These are phyloP conservation scores for Macrosteles quadrilineatus DNA, from an alignment of 1,140 invertebrate species.

Conservation along the genomic window DNA sequence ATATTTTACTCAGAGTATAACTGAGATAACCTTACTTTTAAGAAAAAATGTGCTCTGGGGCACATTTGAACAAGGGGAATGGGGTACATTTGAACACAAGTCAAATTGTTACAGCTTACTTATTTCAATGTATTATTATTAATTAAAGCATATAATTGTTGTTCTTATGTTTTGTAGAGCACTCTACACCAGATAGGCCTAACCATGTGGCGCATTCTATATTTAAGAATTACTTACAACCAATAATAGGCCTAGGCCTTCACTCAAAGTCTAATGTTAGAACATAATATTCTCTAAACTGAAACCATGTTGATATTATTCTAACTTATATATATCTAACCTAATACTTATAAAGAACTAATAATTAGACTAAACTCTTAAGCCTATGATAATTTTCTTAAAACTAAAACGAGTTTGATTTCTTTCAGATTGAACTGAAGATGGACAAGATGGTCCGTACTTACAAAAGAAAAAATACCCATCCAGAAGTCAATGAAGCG, in stretches of 20 bases:
- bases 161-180: background rate
- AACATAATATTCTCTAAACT: too few species aligned
- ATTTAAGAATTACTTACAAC: background rate
- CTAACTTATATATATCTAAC: too few species aligned
- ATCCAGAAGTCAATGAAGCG: constrained; percentile 10
- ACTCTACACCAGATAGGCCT: too few species aligned
- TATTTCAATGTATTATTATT: background rate
- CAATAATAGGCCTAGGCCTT: too few species aligned
- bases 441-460: too few species aligned
- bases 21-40: constrained; percentile 2
- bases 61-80: background rate
- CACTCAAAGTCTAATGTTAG: too few species aligned
- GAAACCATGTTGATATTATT: background rate
- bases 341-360: too few species aligned
- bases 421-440: constrained; percentile 9
- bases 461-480: constrained; percentile 4
- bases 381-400: background rate
- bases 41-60: constrained; percentile 5
- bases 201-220: background rate
- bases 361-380: background rate
- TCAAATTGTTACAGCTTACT: background rate
- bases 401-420: background rate
- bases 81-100: background rate
- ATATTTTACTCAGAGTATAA: background rate
- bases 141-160: background rate